phyloP scores from a whole-genome alignment of 2,113 vertebrate species.

The Mustela nigripes region DNA sequence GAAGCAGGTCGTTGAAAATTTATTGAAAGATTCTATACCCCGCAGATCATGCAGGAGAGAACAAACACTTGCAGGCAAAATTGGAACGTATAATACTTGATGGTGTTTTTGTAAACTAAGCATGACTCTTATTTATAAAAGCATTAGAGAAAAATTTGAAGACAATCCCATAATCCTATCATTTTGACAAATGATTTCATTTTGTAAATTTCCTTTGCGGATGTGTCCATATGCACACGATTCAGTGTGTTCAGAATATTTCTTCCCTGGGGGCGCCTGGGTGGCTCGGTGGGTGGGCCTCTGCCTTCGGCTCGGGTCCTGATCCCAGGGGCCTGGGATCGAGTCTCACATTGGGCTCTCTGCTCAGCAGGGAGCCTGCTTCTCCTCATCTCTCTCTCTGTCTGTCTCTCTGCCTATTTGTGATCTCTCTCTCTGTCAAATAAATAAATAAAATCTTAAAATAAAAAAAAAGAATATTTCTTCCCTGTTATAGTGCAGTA shows the following conservation, averaged over 20 bases:
- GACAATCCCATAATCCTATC: not conserved
- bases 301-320: no score
- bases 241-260: not conserved
- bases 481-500: not conserved
- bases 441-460: no score
- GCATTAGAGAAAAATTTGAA: not conserved
- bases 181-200: slow-evolving; percentile 38
- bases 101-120: not conserved
- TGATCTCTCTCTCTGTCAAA: no score
- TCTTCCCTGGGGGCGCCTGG: not conserved
- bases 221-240: not conserved
- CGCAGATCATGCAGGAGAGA: slow-evolving; percentile 48
- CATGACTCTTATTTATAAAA: slow-evolving; percentile 9
- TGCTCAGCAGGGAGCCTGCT: no score
- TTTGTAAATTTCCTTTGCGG: slow-evolving; percentile 46
- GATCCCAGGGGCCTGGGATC: no score
- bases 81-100: not conserved
- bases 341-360: no score
- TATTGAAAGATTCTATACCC: slow-evolving; percentile 49
- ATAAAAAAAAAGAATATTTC: no score
- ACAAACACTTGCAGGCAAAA: not conserved
- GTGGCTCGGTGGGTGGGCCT: no score
- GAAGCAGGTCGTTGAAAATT: slow-evolving; percentile 54
- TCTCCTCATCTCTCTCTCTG: no score
- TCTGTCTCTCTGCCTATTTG: no score